Conservation (phyloP, 2,113 vertebrate species). For the Calcarius ornatus region DNA sequence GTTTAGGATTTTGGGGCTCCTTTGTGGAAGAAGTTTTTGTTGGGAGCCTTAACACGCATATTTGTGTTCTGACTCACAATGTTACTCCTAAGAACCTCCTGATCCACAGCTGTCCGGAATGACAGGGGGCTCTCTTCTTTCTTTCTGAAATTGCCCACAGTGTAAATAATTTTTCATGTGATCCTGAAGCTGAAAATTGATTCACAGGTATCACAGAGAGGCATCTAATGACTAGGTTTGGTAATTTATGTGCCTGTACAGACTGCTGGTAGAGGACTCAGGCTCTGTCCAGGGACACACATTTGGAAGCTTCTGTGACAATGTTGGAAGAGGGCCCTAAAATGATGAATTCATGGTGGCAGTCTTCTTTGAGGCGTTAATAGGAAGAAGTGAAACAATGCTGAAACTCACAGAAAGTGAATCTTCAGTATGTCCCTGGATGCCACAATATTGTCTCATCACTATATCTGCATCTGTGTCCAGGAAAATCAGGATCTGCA, state of each 20-base stretch:
- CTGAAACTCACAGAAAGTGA: neutral
- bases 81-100: neutral
- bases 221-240: neutral
- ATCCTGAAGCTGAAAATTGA: neutral
- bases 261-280: neutral
- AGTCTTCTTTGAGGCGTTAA: neutral
- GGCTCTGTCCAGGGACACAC: neutral
- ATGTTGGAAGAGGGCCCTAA: neutral
- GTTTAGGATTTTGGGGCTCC: neutral
- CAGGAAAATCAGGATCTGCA: neutral
- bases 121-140: fast-evolving
- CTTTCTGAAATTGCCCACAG: neutral
- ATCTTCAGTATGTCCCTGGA: neutral
- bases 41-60: fast-evolving
- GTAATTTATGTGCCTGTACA: neutral
- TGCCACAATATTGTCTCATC: neutral
- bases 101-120: neutral
- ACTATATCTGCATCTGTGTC: neutral
- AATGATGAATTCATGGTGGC: neutral
- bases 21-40: neutral
- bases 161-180: neutral
- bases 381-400: neutral
- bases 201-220: neutral
- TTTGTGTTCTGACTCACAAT: neutral
- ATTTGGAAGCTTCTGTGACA: neutral